A percentile compares a stretch with the other conserved stretches of the same genome.
phyloP scores from a whole-genome alignment of 1,140 invertebrate species.

The Neodiprion virginianus region DNA sequence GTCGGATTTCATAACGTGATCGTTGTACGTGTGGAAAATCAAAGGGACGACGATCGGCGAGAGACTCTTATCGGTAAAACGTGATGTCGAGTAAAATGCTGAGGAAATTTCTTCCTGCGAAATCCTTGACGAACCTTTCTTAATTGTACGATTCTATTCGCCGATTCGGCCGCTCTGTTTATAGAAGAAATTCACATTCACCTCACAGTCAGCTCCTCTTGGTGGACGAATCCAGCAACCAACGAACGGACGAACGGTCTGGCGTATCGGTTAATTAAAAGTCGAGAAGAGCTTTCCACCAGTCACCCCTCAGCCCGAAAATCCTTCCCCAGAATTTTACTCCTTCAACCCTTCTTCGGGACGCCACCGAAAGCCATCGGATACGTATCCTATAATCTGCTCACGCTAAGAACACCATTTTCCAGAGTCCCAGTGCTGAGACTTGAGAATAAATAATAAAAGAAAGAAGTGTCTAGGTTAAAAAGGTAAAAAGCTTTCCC shows the following conservation, averaged over 20 bases:
- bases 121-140: not conserved
- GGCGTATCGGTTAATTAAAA: slow-evolving; percentile 3
- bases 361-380: not conserved
- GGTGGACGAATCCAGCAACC: not conserved
- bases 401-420: not conserved
- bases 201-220: not conserved
- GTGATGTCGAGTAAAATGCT: no score
- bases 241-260: not conserved
- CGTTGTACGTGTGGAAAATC: no score
- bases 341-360: not conserved
- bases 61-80: not conserved
- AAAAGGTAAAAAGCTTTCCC: no score
- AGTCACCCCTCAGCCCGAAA: not conserved
- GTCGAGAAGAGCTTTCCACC: not conserved
- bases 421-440: not conserved
- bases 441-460: no score
- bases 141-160: not conserved
- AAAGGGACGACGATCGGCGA: not conserved
- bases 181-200: not conserved
- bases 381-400: not conserved
- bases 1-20: not conserved
- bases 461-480: no score
- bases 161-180: not conserved
- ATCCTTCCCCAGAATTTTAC: slow-evolving; percentile 3
- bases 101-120: no score